These are phyloP conservation scores for Drosophila merina DNA, from an alignment of 2,888 invertebrate genomes.

Conservation along the genomic window DNA sequence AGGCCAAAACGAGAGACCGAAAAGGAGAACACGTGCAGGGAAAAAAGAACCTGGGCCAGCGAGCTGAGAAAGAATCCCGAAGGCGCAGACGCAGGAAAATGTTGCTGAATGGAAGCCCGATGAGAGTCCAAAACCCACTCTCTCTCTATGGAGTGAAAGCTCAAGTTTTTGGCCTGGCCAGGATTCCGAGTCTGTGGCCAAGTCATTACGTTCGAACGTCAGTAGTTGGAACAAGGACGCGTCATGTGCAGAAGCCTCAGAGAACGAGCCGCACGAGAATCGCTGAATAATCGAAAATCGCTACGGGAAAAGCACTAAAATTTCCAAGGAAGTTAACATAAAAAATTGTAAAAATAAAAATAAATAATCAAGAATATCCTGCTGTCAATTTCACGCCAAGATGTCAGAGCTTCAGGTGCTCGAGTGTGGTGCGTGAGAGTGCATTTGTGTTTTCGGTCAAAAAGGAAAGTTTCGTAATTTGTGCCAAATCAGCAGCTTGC, in stretches of 20 bases:
- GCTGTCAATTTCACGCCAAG: constrained; percentile 5
- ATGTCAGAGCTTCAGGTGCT: constrained; percentile 7
- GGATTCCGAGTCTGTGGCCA: constrained; percentile 76
- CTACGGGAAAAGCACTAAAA: constrained; percentile 19
- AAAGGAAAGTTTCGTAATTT: constrained; percentile 21
- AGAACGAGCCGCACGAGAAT: constrained; percentile 47
- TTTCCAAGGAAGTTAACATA: constrained; percentile 16
- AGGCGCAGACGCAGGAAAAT: constrained; percentile 43
- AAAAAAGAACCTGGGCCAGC: constrained; percentile 40
- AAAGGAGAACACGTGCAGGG: constrained; percentile 26
- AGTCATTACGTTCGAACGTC: constrained; percentile 65
- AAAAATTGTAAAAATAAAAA: constrained; percentile 4
- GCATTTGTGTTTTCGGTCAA: constrained; percentile 9
- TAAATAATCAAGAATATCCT: background rate
- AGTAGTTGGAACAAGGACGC: constrained; percentile 84
- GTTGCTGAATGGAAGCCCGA: constrained; percentile 69
- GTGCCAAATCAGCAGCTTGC: constrained; percentile 34
- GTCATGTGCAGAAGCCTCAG: constrained; percentile 76
- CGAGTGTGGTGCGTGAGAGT: constrained; percentile 23
- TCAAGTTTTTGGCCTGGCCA: constrained; percentile 64
- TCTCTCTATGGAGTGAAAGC: constrained; percentile 47
- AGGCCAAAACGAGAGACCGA: constrained; percentile 29
- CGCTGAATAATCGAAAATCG: constrained; percentile 25
- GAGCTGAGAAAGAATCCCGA: constrained; percentile 8
- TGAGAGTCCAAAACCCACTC: constrained; percentile 6